Base-by-base conservation (phyloP, 2,113 vertebrate genomes). In the Gulo gulo region DNA sequence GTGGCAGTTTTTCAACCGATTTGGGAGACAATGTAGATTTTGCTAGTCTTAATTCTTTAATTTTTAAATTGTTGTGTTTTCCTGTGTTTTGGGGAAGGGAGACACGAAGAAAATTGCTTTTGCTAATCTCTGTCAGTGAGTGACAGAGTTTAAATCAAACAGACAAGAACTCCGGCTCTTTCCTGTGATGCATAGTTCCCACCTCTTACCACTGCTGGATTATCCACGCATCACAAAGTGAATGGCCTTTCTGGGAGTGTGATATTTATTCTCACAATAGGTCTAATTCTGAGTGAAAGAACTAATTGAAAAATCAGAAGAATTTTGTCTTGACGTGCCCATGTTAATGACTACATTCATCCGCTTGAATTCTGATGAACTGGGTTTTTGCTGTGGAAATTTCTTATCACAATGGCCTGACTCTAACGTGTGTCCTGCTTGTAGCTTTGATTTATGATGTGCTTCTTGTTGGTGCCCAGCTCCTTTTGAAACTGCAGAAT, bases 271-370 rank as follows among this genome's bases (percentile, higher is more conserved):
- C 59, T 65, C 74, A 78, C 94, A 59, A 39, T n/a, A 65, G 80
- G 14, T 83, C 71, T 79, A 47, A 57, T 67, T 94, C 74, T 39
- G 74, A 89, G 55, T 84, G 73, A 82, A 55, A 90, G 23, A 29
- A 24, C 83, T 76, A 80, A 63, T 47, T 63, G 52, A 78, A 95
- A 96, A 92, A 81, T 65, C 73, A 82, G 91, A 69, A 85, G 90
- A 78, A 86, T 82, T 86, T 92, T 80, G 82, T 76, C 39, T 57
- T 39, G 7, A 52, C 31, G 39, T 36, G 42, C 21, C 69, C 21
- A 18, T 57, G 45, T 20, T 55, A 85, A 81, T 82, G 39, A 73
- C n/a, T 86, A 45, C 39, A 52, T 94, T 90, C 84, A 39, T 89
- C 67, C 80, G 8, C 80, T 78, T 84, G 81, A 90, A 93, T 96